These are phyloP conservation scores for Hololepta plana DNA, from an alignment of 2,888 invertebrate genomes.

Conservation along the genomic window DNA sequence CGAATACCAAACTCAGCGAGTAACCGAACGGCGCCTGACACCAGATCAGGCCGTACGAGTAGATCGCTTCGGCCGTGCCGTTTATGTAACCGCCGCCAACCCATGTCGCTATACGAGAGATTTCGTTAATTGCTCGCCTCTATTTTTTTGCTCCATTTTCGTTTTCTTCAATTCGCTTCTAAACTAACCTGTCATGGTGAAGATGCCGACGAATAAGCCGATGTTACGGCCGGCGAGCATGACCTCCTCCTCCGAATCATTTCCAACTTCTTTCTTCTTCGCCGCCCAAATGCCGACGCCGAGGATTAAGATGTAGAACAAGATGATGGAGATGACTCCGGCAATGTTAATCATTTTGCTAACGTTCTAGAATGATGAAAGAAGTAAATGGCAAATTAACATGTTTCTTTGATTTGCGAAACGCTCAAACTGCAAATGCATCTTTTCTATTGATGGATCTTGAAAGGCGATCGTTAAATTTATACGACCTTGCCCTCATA, in stretches of 20 bases:
- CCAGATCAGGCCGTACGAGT: conserved; percentile 84
- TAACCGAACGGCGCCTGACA: conserved; percentile 99
- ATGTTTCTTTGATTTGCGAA: conserved; percentile 5
- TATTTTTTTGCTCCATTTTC: neutral
- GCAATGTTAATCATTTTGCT: conserved; percentile 74
- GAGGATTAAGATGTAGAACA: conserved; percentile 93
- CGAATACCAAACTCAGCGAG: conserved; percentile 85
- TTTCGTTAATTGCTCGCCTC: neutral
- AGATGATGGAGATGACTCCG: conserved; percentile 83
- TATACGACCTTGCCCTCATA: conserved; percentile 2
- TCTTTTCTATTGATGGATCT: no score
- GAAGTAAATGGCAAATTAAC: no score
- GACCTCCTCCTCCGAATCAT: conserved; percentile 90
- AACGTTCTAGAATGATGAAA: no score
- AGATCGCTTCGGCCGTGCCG: conserved; percentile 95
- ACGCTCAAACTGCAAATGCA: no score
- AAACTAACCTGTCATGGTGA: conserved; percentile 99
- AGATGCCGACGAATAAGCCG: conserved; percentile 91
- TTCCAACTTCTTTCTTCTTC: conserved; percentile 74
- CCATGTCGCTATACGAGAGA: conserved; percentile 71
- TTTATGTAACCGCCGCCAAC: conserved; percentile 99
- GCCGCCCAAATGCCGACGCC: conserved; percentile 95
- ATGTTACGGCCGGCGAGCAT: conserved; percentile 98
- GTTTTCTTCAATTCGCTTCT: no score
- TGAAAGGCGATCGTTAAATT: no score